These are phyloP conservation scores for Tragelaphus imberbis DNA, from an alignment of 2,113 vertebrate genomes.

Conservation along the genomic window DNA sequence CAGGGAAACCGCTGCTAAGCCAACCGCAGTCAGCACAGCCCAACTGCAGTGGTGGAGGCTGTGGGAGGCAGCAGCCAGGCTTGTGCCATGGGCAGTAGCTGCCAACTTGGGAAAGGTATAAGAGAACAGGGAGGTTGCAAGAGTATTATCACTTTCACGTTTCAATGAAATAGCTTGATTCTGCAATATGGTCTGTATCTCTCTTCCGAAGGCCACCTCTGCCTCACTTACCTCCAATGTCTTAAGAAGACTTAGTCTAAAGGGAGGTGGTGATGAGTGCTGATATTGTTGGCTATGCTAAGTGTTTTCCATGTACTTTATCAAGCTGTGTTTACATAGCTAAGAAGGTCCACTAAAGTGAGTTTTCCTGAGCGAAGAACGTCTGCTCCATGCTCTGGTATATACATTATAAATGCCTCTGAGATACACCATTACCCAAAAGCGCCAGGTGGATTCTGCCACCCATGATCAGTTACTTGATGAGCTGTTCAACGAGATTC, in stretches of 20 bases:
- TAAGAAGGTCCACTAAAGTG: not conserved
- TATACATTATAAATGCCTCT: not conserved
- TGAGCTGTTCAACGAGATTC: not conserved
- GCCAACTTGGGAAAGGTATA: not conserved
- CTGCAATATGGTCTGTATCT: not conserved
- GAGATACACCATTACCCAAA: not conserved
- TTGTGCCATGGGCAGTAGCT: not conserved
- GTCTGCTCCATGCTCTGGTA: not conserved
- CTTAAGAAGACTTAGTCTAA: not conserved
- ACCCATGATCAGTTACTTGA: not conserved
- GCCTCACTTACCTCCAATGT: not conserved
- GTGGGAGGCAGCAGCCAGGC: not conserved
- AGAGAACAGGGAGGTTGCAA: not conserved
- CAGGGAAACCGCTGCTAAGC: not conserved
- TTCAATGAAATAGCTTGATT: not conserved
- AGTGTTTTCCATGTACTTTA: not conserved
- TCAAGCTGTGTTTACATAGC: not conserved
- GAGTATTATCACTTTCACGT: not conserved
- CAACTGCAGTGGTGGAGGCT: accelerated
- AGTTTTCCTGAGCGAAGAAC: not conserved
- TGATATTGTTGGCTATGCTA: not conserved
- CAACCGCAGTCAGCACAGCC: not conserved
- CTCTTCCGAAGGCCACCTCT: not conserved
- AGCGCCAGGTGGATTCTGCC: not conserved
- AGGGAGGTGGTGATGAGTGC: not conserved